Evolutionary conservation across 2,797 vertebrate species (phyloP).

Genomic region (Euthynnus affinis): DNA sequence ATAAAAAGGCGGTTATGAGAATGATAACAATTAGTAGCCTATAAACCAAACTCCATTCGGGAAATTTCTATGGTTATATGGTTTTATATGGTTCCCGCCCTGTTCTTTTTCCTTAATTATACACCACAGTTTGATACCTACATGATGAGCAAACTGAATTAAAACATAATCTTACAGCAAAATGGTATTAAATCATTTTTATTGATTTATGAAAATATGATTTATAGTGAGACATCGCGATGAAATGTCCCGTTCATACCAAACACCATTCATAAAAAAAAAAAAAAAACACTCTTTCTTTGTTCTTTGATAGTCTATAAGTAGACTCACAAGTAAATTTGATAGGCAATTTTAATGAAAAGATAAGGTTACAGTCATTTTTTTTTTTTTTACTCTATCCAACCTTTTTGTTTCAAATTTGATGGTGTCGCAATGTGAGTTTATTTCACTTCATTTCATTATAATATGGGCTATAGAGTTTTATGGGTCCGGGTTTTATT

Average conservation of each 20-base stretch:
- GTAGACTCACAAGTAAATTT: not conserved
- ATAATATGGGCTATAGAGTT: not conserved
- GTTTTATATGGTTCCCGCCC: too few relatives aligned
- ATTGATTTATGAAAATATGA: not conserved
- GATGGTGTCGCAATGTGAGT: not conserved
- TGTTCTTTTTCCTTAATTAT: too few relatives aligned
- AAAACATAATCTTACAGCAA: too few relatives aligned
- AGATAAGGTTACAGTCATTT: not conserved
- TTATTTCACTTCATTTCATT: not conserved
- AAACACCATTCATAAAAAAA: too few relatives aligned
- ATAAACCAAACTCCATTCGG: too few relatives aligned
- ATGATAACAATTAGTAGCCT: too few relatives aligned
- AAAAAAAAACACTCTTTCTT: too few relatives aligned
- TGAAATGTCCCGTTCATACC: too few relatives aligned
- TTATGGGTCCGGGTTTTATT: not conserved
- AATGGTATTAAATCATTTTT: not conserved
- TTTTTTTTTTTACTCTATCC: not conserved
- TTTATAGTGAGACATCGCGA: too few relatives aligned
- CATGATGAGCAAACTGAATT: not conserved
- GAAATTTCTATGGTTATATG: too few relatives aligned
- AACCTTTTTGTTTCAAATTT: not conserved
- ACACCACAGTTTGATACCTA: not conserved
- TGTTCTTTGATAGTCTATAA: not conserved
- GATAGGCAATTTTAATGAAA: not conserved
- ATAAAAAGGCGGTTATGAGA: too few relatives aligned